phyloP scores from a whole-genome alignment of 2,797 vertebrate species.

The Tapirus indicus region DNA sequence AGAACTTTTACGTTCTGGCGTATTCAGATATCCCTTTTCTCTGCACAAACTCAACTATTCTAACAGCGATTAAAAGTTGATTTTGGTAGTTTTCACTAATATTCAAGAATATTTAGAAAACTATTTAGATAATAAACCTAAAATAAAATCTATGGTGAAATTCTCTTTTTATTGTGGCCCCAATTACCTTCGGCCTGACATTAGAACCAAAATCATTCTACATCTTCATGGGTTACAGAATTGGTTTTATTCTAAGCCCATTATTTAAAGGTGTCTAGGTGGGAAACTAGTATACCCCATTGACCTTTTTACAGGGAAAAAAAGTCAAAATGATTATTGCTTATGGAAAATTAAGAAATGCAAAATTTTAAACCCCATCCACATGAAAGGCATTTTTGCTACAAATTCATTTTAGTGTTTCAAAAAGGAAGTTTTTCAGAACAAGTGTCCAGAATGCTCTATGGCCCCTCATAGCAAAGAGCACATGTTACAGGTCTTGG shows the following conservation, averaged over 20 bases:
- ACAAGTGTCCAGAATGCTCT: background rate
- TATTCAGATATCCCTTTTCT: background rate
- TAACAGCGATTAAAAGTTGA: background rate
- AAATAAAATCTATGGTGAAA: background rate
- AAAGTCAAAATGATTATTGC: background rate
- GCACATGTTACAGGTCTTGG: background rate
- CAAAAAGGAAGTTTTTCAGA: background rate
- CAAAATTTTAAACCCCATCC: background rate
- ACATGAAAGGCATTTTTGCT: background rate
- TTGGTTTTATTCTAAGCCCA: background rate
- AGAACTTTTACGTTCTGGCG: background rate
- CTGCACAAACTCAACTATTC: background rate
- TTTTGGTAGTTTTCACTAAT: background rate
- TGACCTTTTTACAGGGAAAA: background rate
- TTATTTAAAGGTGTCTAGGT: background rate
- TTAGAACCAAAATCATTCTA: background rate
- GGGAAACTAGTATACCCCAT: background rate
- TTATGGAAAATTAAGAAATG: background rate
- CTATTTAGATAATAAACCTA: background rate
- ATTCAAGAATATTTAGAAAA: background rate
- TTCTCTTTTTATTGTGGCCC: background rate
- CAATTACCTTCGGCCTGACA: background rate
- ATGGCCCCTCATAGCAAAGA: background rate
- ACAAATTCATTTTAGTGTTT: background rate
- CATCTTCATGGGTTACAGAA: background rate